A percentile compares a stretch with the other conserved stretches of the same genome.
Evolutionary conservation across 2,888 invertebrate genomes (phyloP).

Genomic region (Stratiomys singularior): DNA sequence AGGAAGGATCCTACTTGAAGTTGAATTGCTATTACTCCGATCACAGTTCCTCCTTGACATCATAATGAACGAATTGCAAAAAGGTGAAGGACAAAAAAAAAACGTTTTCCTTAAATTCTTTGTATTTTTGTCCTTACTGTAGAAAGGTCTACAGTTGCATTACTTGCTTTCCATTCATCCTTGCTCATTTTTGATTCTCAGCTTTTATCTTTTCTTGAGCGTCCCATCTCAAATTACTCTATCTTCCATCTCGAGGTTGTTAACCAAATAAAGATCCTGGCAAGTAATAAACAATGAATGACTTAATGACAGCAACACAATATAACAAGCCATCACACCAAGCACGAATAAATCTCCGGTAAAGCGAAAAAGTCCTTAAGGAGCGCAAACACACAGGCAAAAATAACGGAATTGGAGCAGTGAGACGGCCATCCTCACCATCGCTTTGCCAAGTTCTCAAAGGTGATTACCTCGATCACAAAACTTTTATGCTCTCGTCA

Average conservation of each 20-base stretch:
- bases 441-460: background rate
- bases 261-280: constrained; percentile 22
- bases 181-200: no score
- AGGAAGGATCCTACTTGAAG: background rate
- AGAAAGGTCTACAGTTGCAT: no score
- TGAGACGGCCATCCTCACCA: background rate
- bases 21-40: background rate
- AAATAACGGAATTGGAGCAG: background rate
- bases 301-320: constrained; percentile 27
- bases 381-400: background rate
- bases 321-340: background rate
- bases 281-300: constrained; percentile 35
- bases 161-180: no score
- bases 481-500: constrained; percentile 42
- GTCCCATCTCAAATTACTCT: background rate
- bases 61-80: no score
- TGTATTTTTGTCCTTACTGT: no score
- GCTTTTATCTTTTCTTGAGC: no score
- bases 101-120: no score
- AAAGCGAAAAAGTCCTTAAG: background rate
- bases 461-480: constrained; percentile 31
- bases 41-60: no score
- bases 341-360: background rate
- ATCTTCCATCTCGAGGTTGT: constrained; percentile 11
- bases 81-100: no score